Conservation (phyloP, 2,113 vertebrate genomes). For the Brachyistius frenatus region DNA sequence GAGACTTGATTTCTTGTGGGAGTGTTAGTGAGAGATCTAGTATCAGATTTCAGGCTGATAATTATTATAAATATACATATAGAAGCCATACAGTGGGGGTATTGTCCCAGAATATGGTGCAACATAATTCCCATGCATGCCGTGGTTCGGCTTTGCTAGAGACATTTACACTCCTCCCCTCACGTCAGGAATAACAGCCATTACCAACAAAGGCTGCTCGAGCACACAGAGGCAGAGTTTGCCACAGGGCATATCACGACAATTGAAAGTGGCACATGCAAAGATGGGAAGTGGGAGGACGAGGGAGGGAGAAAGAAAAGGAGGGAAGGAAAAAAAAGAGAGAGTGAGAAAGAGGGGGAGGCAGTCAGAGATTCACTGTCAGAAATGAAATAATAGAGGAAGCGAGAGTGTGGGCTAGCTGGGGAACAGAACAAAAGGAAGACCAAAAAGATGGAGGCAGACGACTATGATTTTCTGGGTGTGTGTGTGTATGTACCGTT, state of each 20-base stretch:
- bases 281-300: constrained; percentile 80
- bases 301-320: constrained; percentile 37
- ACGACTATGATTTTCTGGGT: constrained; percentile 60
- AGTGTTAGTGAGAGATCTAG: constrained; percentile 26
- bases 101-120: constrained; percentile 56
- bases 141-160: constrained; percentile 62
- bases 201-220: constrained; percentile 82
- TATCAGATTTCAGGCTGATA: constrained; percentile 33
- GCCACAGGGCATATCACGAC: constrained; percentile 84
- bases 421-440: constrained; percentile 69
- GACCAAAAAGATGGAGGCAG: constrained; percentile 58
- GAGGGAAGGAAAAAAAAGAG: constrained; percentile 40
- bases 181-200: constrained; percentile 82
- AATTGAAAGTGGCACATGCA: constrained; percentile 87
- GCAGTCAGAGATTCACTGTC: constrained; percentile 64
- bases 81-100: constrained; percentile 13
- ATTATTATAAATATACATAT: constrained; percentile 56
- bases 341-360: constrained; percentile 54
- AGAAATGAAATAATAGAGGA: constrained; percentile 77
- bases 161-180: constrained; percentile 83
- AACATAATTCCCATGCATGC: constrained; percentile 67
- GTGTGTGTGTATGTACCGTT: constrained; percentile 54
- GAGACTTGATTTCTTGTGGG: constrained; percentile 42
- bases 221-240: constrained; percentile 80
- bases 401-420: constrained; percentile 64